Evolutionary conservation across 2,888 invertebrate species (phyloP), one percentile per base, ranked within the genome.

Genomic region (Chrysolina haemoptera): DNA sequence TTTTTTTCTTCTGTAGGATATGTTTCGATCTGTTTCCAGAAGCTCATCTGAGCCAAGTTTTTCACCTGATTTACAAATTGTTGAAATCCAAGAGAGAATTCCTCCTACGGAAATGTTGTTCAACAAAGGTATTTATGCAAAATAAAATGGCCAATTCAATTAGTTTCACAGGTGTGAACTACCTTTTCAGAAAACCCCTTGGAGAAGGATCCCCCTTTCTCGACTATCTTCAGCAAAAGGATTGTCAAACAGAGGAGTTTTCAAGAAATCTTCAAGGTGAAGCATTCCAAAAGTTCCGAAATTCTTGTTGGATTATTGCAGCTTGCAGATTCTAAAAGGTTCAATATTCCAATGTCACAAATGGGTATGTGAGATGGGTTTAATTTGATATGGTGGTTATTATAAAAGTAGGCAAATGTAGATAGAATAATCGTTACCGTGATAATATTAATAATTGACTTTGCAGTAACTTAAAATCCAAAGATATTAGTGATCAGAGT

Each of bases 321-420:
- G 76, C 89, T 87, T 69, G 88, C 90, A 41, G 90, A 90, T 78
- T 87, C 88, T 0, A 90, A 89, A 80, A 85, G 89, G 75, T 90
- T 88, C 75, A 89, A 90, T 67, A 80, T 89, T 76, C 88, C 89
- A 0, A 78, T 87, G 53, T 87, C 88, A 1, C 90, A 89, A 84
- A 86, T 87, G 76, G 84, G 90, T 90, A 84, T 86, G 86, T 79
- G 64, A 59, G 53, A 63, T 55, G 65, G 14, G 50, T 16, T 27
- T 27, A n/a, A 27, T 27, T 27, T 5, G 5, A 27, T 27, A 27
- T 27, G 27, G 27, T 27, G 53, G 41, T 46, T 63, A 16, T 63
- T 43, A 14, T 53, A 10, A 70, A 62, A 50, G 1, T 22, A 6
- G 14, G n/a, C 1, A 14, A 14, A 1, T 46, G 46, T 10, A 46